Evolutionary conservation across 2,888 invertebrate species (phyloP), one percentile per base, ranked within the genome.

Genomic region (Erebia aethiops): DNA sequence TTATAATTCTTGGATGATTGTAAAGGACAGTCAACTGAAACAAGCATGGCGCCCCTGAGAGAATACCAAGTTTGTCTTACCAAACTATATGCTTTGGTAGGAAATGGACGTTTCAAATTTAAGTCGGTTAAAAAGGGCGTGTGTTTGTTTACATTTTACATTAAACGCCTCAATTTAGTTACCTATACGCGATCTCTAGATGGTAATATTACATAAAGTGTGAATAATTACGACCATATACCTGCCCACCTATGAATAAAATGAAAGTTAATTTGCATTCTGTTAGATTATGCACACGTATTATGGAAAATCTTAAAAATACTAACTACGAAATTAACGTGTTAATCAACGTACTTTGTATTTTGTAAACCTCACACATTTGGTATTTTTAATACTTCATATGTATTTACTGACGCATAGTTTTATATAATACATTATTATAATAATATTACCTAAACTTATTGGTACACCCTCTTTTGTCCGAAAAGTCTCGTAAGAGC

Each of bases 261-360:
- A 69, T 61, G 74, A 74, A 74, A 74, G 74, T 73, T 71, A 73
- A 72, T 72, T 74, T 72, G 41, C 54, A 71, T 71, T 66, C 57
- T 65, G 63, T 67, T 71, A 63, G 41, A 58, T 70, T 74, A 71
- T 74, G 63, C 58, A 71, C 61, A 70, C 65, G 66, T 67, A 70
- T n/a, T 73, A 70, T 35, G 65, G 69, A 71, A 60, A 62, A 62
- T 49, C 62, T 61, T 49, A 14, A 21, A 49, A 21, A 21, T 13
- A 49, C 14, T 21, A 21, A 21, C 21, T 21, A 21, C 21, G 21
- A 21, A 21, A 21, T 21, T 21, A 21, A 21, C 21, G 21, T 62
- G 60, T n/a, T 26, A 62, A 46, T 49, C 10, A 43, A 13, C 7
- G 51, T n/a, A 51, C n/a, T 51, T 51, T 8, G 54, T 54, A 52